Evolutionary conservation across 2,797 vertebrate species (phyloP).

Genomic region (Melanotaenia boesemani): DNA sequence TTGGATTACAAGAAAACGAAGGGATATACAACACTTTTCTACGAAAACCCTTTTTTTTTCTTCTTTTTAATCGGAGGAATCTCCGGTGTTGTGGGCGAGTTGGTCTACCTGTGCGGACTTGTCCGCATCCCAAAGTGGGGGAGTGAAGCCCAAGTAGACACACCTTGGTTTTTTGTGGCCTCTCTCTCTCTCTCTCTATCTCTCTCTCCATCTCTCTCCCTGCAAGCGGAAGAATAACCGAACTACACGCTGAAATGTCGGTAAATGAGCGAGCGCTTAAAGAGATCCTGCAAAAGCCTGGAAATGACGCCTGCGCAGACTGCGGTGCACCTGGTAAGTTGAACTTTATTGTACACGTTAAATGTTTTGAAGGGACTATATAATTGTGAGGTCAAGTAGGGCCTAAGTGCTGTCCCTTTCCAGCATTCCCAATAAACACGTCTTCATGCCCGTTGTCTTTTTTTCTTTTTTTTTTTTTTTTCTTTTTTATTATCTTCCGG

Average conservation of each 20-base stretch:
- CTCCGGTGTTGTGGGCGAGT: neutral
- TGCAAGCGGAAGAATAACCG: neutral
- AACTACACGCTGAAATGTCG: conserved; percentile 60
- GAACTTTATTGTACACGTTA: too few relatives aligned
- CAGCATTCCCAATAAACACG: neutral
- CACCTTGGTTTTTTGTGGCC: conserved; percentile 33
- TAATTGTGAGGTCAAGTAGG: neutral
- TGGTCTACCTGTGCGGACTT: conserved; percentile 63
- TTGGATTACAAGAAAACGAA: too few relatives aligned
- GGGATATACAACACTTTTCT: neutral
- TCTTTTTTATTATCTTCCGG: neutral
- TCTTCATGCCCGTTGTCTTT: neutral
- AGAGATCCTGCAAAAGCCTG: conserved; percentile 74
- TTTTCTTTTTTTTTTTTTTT: too few relatives aligned
- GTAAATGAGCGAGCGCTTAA: conserved; percentile 75
- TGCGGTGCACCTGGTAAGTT: conserved; percentile 80
- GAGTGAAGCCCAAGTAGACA: conserved; percentile 27
- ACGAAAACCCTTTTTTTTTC: neutral
- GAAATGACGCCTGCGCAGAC: conserved; percentile 82
- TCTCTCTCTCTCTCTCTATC: too few relatives aligned
- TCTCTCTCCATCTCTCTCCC: neutral
- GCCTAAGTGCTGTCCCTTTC: neutral
- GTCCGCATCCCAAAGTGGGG: conserved; percentile 17
- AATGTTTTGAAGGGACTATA: neutral
- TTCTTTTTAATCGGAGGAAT: neutral